Evolutionary conservation across 2,113 vertebrate species (phyloP).

Genomic region (Piaya cayana): DNA sequence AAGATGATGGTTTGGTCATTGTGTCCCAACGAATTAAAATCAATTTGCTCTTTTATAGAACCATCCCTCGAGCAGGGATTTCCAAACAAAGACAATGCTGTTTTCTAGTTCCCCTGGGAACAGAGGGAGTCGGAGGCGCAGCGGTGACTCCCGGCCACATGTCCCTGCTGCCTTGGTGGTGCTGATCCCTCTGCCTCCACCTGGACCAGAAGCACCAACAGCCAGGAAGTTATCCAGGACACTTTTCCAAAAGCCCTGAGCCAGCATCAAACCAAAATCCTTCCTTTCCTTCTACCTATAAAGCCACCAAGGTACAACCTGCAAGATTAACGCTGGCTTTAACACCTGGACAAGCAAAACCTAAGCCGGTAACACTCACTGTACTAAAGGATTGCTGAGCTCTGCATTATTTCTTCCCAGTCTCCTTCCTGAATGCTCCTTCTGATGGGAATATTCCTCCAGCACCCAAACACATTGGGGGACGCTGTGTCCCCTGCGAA

Average conservation of each 20-base stretch:
- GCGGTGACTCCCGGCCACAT: neutral
- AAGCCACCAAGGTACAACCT: neutral
- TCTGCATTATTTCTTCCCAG: neutral
- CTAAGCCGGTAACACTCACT: accelerated
- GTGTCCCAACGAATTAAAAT: neutral
- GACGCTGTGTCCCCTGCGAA: no score
- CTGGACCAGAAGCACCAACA: neutral
- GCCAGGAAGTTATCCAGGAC: accelerated
- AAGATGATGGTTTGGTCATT: accelerated
- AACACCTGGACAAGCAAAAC: neutral
- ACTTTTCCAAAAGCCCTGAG: neutral
- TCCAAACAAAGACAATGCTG: neutral
- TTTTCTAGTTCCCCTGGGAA: neutral
- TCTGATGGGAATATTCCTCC: neutral
- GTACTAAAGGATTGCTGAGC: neutral
- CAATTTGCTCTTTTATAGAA: neutral
- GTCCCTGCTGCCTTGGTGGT: neutral
- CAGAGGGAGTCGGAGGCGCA: neutral
- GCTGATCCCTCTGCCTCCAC: neutral
- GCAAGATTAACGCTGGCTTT: neutral
- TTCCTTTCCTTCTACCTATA: neutral
- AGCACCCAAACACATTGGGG: neutral
- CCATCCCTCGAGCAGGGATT: neutral
- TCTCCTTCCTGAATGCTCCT: neutral
- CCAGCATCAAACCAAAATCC: accelerated